These are phyloP conservation scores for Beris chalybata DNA, from an alignment of 2,888 invertebrate genomes.

Conservation along the genomic window DNA sequence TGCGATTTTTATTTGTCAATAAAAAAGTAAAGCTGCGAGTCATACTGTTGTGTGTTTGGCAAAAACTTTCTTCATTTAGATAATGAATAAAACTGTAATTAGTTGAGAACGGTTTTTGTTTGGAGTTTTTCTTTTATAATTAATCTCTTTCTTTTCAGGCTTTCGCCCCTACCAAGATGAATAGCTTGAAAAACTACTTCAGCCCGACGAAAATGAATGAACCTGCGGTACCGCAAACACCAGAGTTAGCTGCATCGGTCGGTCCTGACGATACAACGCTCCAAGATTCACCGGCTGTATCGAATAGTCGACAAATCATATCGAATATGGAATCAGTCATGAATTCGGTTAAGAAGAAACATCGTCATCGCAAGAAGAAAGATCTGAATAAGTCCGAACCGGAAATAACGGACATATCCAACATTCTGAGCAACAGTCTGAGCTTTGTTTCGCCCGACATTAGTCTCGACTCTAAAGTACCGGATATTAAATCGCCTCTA, in stretches of 20 bases:
- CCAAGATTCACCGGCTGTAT: background rate
- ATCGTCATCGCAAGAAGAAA: constrained; percentile 50
- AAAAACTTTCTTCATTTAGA: no score
- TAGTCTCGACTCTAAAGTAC: constrained; percentile 34
- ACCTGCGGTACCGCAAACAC: background rate
- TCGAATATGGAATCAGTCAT: constrained; percentile 55
- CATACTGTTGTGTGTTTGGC: no score
- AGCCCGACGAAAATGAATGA: constrained; percentile 14
- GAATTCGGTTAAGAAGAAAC: constrained; percentile 53
- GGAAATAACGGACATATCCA: constrained; percentile 35
- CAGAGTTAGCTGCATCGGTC: background rate
- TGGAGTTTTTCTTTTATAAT: background rate
- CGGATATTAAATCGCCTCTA: constrained; percentile 1
- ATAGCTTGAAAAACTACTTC: constrained; percentile 18
- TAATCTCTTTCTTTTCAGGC: constrained; percentile 2
- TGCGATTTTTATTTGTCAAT: no score
- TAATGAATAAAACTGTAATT: no score
- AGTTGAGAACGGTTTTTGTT: no score
- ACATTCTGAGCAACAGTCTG: constrained; percentile 34
- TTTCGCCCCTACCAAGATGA: background rate
- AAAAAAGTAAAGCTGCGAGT: no score
- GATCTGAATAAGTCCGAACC: constrained; percentile 22
- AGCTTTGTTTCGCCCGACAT: constrained; percentile 37
- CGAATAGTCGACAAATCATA: constrained; percentile 21
- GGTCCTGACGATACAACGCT: background rate